These are phyloP conservation scores for Prionailurus bengalensis DNA, from an alignment of 2,113 vertebrate species.

Conservation along the genomic window DNA sequence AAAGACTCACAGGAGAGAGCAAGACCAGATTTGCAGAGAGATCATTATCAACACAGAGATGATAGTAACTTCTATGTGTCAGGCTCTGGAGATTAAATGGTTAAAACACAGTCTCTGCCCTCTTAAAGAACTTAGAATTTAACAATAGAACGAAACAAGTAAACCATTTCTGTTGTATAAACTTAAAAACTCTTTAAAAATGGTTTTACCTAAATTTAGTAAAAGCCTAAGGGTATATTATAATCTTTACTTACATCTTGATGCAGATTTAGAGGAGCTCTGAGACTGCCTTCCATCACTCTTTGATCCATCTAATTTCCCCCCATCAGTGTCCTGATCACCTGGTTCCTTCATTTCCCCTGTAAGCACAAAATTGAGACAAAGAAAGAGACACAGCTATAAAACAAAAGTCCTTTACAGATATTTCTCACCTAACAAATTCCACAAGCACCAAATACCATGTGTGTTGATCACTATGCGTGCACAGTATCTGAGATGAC, in stretches of 20 bases:
- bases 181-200: constrained; percentile 18
- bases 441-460: neutral
- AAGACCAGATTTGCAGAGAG: neutral
- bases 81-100: neutral
- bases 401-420: neutral
- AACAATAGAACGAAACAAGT: constrained; percentile 31
- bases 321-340: constrained; percentile 52
- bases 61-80: neutral
- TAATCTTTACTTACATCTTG: constrained; percentile 59
- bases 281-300: neutral
- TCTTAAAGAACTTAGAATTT: neutral
- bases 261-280: neutral
- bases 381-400: neutral
- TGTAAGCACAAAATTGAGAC: neutral
- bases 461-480: neutral
- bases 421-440: neutral
- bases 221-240: neutral
- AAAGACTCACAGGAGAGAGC: neutral
- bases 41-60: neutral
- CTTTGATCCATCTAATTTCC: constrained; percentile 59
- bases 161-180: neutral
- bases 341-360: constrained; percentile 76
- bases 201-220: neutral
- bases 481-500: neutral
- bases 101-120: neutral